A percentile compares a stretch with the other conserved stretches of the same genome.
Conservation (phyloP, 2,888 invertebrate species). For the Ophioninae sp. region DNA sequence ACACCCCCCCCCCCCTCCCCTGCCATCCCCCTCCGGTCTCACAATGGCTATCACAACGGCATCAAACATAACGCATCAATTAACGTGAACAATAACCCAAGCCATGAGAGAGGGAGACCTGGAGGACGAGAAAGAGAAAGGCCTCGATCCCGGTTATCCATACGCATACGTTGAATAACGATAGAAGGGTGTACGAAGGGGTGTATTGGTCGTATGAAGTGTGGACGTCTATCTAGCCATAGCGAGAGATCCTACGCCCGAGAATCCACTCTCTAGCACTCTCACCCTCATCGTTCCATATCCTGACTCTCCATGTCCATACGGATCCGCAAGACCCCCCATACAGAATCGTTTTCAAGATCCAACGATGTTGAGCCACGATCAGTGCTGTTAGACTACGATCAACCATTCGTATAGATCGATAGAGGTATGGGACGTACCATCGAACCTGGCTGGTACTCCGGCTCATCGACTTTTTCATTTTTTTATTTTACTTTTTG, state of each 20-base stretch:
- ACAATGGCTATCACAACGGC: slow-evolving; percentile 81
- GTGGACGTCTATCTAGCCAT: slow-evolving; percentile 51
- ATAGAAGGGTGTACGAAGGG: slow-evolving; percentile 59
- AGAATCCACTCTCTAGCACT: slow-evolving; percentile 40
- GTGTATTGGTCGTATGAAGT: slow-evolving; percentile 56
- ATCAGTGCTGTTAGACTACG: slow-evolving; percentile 57
- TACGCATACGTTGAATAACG: slow-evolving; percentile 31
- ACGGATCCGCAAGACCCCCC: slow-evolving; percentile 39
- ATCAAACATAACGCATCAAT: slow-evolving; percentile 82
- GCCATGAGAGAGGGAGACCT: slow-evolving; percentile 69
- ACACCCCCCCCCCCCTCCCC: slow-evolving; percentile 76
- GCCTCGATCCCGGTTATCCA: slow-evolving; percentile 15
- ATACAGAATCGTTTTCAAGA: slow-evolving; percentile 60
- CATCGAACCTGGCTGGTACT: no score
- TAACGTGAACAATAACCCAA: slow-evolving; percentile 81
- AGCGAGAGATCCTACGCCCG: slow-evolving; percentile 59
- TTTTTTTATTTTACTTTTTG: not conserved
- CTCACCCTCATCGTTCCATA: slow-evolving; percentile 44
- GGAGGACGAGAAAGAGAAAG: slow-evolving; percentile 41
- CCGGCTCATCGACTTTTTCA: not conserved
- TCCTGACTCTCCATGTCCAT: slow-evolving; percentile 46
- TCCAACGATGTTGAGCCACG: slow-evolving; percentile 61
- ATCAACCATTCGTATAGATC: not conserved
- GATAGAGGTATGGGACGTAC: no score
- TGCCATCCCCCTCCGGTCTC: slow-evolving; percentile 64